Evolutionary conservation across 1,140 invertebrate species (phyloP).

Genomic region (Reticulitermes speratus): DNA sequence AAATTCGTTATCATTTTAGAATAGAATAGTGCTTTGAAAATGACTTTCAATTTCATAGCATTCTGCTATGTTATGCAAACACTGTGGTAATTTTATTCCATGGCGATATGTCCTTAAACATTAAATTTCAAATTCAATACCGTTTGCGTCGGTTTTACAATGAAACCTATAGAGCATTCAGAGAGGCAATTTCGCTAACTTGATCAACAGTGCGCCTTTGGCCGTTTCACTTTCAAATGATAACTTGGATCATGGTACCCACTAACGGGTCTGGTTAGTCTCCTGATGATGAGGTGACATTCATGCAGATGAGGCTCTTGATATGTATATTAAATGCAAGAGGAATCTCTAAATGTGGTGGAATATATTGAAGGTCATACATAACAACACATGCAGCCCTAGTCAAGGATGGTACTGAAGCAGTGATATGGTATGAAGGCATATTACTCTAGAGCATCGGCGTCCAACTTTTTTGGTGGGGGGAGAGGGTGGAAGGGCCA

Average conservation of each 20-base stretch:
- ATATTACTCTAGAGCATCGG: no score
- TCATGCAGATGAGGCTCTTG: background rate
- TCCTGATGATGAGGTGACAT: background rate
- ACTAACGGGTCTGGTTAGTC: background rate
- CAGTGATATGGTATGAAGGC: no score
- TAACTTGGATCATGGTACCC: background rate
- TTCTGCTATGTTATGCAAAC: background rate
- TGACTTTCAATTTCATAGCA: background rate
- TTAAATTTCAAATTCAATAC: background rate
- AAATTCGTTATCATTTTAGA: background rate
- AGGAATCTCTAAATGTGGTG: background rate
- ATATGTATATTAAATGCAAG: background rate
- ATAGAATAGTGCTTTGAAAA: background rate
- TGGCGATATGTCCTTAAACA: background rate
- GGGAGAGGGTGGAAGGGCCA: no score
- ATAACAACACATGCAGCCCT: background rate
- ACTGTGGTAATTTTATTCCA: background rate
- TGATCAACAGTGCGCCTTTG: background rate
- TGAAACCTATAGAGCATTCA: background rate
- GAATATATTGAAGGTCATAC: background rate
- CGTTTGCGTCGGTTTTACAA: background rate
- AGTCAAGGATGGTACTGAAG: no score
- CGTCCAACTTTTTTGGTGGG: no score
- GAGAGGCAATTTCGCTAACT: background rate
- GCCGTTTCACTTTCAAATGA: background rate